phyloP scores from a whole-genome alignment of 2,888 invertebrate genomes.

The Microplitis manilae region DNA sequence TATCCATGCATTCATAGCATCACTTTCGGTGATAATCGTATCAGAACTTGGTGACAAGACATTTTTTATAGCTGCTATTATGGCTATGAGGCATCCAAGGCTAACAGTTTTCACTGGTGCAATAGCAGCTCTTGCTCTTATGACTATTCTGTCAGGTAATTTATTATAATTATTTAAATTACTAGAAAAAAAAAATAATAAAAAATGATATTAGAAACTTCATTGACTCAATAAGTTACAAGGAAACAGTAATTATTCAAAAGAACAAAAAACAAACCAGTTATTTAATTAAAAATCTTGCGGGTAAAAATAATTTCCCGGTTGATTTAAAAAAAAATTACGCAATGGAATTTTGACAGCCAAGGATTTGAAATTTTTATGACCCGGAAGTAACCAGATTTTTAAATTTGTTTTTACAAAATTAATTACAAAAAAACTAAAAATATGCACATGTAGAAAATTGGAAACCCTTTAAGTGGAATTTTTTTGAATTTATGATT shows the following conservation, averaged over 20 bases:
- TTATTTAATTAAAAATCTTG: too few species aligned
- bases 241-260: not conserved
- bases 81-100: slow-evolving; percentile 98
- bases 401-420: too few species aligned
- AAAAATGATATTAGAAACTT: not conserved
- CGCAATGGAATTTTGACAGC: too few species aligned
- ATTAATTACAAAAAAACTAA: too few species aligned
- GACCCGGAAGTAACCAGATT: too few species aligned
- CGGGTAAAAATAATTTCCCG: too few species aligned
- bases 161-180: not conserved
- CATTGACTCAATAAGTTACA: too few species aligned
- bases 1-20: slow-evolving; percentile 93
- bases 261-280: not conserved
- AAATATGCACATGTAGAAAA: too few species aligned
- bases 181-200: not conserved
- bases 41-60: slow-evolving; percentile 99
- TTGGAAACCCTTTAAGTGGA: too few species aligned
- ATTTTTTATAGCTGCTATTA: slow-evolving; percentile 99
- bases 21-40: slow-evolving; percentile 95
- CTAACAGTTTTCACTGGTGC: slow-evolving; percentile 94
- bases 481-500: too few species aligned
- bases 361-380: too few species aligned
- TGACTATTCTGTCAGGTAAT: slow-evolving; percentile 93
- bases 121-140: slow-evolving; percentile 90
- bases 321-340: too few species aligned